phyloP scores from a whole-genome alignment of 2,113 vertebrate species.

The Pseudonaja textilis region DNA sequence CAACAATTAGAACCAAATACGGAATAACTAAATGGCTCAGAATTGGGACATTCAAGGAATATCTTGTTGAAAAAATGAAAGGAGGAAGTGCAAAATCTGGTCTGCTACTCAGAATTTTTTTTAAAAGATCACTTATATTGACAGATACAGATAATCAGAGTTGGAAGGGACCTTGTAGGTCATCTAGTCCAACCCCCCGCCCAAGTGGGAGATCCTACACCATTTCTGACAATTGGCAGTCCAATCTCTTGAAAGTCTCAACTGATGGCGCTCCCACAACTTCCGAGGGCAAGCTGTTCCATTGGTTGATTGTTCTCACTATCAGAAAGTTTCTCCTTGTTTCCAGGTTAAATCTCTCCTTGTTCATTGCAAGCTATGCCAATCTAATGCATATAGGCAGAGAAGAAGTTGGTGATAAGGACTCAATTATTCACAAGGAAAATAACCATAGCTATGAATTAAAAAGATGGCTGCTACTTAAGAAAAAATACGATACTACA shows the following conservation, averaged over 20 bases:
- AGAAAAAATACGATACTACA: neutral
- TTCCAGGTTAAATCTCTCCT: no score
- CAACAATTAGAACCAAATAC: neutral
- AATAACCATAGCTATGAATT: neutral
- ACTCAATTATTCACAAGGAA: neutral
- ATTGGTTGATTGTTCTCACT: no score
- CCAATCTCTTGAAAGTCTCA: no score
- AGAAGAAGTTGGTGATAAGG: neutral
- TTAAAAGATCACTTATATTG: neutral
- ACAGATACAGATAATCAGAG: no score
- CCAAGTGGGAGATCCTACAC: no score
- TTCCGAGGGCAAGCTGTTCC: no score
- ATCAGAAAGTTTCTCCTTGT: no score
- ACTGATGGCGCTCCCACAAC: no score
- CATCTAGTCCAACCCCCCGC: no score
- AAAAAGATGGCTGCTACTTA: neutral
- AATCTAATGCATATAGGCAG: neutral
- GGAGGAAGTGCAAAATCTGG: neutral
- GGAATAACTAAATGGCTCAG: neutral
- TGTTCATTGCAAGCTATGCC: neutral
- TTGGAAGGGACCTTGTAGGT: no score
- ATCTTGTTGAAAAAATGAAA: neutral
- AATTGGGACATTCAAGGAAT: neutral
- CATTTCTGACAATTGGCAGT: no score
- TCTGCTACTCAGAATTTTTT: neutral